phyloP scores from a whole-genome alignment of 92 coral and sea anemone species.

The Diadumene lineata region DNA sequence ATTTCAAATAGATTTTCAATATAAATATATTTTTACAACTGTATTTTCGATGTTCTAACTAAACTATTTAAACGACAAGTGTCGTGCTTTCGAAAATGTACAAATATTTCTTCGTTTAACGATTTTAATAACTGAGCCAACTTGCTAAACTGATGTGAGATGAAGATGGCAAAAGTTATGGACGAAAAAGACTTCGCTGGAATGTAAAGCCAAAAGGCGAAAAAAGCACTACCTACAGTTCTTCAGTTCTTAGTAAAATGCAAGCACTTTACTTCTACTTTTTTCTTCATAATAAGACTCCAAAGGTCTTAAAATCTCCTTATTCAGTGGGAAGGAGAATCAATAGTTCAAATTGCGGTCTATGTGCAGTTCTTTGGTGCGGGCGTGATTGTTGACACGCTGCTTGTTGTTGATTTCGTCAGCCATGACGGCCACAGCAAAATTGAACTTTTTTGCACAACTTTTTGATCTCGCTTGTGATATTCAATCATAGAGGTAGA shows the following conservation, averaged over 20 bases:
- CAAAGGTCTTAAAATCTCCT: conserved; percentile 8
- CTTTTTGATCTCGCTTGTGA: conserved; percentile 22
- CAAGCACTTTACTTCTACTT: not conserved
- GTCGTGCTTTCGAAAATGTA: not conserved
- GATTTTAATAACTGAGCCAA: not conserved
- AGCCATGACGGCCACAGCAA: conserved; percentile 13
- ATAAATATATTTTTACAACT: too few species aligned
- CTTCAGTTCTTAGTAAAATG: too few species aligned
- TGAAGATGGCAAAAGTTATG: not conserved
- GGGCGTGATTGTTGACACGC: conserved; percentile 30
- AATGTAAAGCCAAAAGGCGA: not conserved
- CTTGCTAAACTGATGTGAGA: not conserved
- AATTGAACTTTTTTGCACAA: conserved; percentile 14
- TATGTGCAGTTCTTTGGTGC: conserved; percentile 10
- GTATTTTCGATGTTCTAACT: not conserved
- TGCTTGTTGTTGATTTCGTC: not conserved
- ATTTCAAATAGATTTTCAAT: not conserved
- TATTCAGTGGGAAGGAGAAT: not conserved
- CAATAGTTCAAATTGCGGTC: conserved; percentile 23
- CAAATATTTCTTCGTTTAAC: not conserved
- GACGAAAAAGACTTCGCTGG: not conserved
- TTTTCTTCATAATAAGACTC: not conserved
- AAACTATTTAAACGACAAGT: not conserved
- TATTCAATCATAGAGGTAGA: conserved; percentile 29
- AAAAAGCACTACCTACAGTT: too few species aligned